Conservation (phyloP, 1,140 invertebrate species). For the Leptinotarsa texana region DNA sequence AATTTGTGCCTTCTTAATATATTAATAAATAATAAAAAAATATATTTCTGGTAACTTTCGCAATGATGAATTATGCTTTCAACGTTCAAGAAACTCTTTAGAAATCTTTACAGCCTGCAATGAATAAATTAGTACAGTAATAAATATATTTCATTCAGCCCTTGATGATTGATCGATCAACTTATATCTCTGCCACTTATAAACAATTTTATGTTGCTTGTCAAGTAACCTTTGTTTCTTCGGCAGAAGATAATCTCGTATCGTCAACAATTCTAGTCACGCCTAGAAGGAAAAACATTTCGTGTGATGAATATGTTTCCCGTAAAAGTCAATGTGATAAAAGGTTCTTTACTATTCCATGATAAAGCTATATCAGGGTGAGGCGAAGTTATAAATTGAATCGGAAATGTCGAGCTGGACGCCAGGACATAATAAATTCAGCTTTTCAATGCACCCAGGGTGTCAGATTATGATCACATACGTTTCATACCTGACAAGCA, state of each 20-base stretch:
- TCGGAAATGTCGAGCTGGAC: neutral
- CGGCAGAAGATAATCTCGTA: neutral
- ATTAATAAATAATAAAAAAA: too few relatives aligned
- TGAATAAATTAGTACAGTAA: too few relatives aligned
- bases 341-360: neutral
- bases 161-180: too few relatives aligned
- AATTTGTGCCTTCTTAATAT: too few relatives aligned
- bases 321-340: neutral
- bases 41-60: too few relatives aligned
- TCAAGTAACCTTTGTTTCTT: neutral
- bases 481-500: neutral
- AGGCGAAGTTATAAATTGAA: neutral
- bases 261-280: neutral
- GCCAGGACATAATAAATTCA: neutral
- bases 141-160: too few relatives aligned
- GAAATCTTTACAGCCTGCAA: too few relatives aligned
- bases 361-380: neutral
- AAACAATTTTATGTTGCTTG: too few relatives aligned
- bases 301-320: neutral
- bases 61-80: too few relatives aligned
- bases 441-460: neutral
- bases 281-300: neutral
- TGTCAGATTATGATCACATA: neutral
- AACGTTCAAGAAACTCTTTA: too few relatives aligned
- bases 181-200: too few relatives aligned